Evolutionary conservation across 2,797 vertebrate genomes (phyloP).

Genomic region (Cuniculus paca): DNA sequence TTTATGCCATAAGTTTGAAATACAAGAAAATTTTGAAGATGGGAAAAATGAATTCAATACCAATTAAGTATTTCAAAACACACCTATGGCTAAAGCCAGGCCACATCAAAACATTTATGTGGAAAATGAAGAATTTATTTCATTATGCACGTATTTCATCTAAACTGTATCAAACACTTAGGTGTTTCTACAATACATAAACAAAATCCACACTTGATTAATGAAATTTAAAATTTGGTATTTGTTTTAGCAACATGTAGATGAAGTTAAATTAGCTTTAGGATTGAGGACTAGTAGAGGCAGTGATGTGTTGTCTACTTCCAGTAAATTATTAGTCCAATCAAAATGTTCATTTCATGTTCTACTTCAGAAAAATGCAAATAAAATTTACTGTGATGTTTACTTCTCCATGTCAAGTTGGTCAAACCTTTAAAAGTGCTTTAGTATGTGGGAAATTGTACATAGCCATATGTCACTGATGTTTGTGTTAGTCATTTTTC

Average conservation of each 20-base stretch:
- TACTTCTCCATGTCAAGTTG: neutral
- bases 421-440: neutral
- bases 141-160: conserved; percentile 67
- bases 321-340: conserved; percentile 33
- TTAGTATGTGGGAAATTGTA: neutral
- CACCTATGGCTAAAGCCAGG: conserved; percentile 55
- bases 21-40: conserved; percentile 57
- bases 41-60: conserved; percentile 66
- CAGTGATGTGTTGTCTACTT: neutral
- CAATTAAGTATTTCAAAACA: conserved; percentile 71
- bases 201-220: conserved; percentile 27
- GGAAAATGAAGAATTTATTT: conserved; percentile 65
- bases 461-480: neutral
- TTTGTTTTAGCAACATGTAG: conserved; percentile 38
- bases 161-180: conserved; percentile 59
- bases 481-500: neutral
- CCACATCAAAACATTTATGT: conserved; percentile 67
- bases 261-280: conserved; percentile 55
- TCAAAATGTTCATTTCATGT: neutral
- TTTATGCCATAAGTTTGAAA: conserved; percentile 57
- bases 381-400: conserved; percentile 25
- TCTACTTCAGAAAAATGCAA: conserved; percentile 51
- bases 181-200: conserved; percentile 46
- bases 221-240: conserved; percentile 54
- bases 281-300: neutral